Percentiles rank a stretch among this genome's conserved stretches.
These are phyloP conservation scores for Aporrectodea caliginosa DNA, from an alignment of 1,140 invertebrate genomes.

Conservation along the genomic window DNA sequence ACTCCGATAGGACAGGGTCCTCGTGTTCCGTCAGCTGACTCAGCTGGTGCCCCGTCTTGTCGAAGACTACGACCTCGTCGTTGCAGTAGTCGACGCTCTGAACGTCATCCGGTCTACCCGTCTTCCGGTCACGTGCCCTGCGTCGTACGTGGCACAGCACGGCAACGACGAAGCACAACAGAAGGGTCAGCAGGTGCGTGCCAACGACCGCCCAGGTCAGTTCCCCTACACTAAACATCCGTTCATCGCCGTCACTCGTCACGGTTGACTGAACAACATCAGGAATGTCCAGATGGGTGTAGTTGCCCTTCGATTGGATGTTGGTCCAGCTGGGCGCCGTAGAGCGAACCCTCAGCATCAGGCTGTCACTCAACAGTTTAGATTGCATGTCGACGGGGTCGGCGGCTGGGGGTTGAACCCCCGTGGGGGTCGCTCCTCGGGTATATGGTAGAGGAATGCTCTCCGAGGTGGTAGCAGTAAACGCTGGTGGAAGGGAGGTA, in stretches of 20 bases:
- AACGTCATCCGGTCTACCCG: background rate
- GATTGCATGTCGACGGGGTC: background rate
- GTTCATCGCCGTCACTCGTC: background rate
- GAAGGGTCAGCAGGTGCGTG: conserved; percentile 36
- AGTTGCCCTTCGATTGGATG: background rate
- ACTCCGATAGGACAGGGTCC: background rate
- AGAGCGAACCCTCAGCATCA: background rate
- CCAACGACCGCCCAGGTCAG: conserved; percentile 9
- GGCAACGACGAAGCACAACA: background rate
- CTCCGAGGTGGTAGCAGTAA: background rate
- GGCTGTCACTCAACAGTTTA: background rate
- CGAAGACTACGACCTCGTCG: background rate
- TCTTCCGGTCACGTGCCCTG: background rate
- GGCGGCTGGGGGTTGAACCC: background rate
- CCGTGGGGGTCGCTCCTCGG: background rate
- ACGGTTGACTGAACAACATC: background rate
- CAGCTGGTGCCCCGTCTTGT: conserved; percentile 4
- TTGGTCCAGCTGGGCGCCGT: background rate
- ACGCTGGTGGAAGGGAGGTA: background rate
- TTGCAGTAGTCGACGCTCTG: background rate
- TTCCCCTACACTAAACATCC: conserved; percentile 12
- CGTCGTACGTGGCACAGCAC: background rate
- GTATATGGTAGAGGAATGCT: background rate
- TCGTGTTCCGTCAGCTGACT: background rate
- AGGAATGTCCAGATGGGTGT: background rate